phyloP scores from a whole-genome alignment of 2,797 vertebrate genomes.

The Erpetoichthys calabaricus region DNA sequence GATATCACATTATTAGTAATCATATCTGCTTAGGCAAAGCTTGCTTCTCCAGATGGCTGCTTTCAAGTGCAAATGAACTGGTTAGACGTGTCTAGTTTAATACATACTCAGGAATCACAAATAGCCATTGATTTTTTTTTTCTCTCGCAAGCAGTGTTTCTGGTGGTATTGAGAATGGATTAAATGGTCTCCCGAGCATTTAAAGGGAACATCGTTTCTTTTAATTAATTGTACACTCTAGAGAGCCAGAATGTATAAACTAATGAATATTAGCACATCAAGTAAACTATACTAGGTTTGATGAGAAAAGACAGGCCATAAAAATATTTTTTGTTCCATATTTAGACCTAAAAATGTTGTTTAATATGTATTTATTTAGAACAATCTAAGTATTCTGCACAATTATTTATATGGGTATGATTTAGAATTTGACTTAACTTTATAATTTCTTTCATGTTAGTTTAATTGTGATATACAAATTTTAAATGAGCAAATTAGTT shows the following conservation, averaged over 20 bases:
- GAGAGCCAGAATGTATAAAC: slow-evolving; percentile 79
- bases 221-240: slow-evolving; percentile 94
- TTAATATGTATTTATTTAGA: no score
- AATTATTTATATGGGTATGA: no score
- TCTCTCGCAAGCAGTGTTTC: slow-evolving; percentile 82
- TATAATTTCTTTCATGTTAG: no score
- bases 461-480: no score
- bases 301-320: slow-evolving; percentile 32
- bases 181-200: slow-evolving; percentile 98
- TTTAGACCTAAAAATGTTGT: no score
- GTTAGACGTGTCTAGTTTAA: slow-evolving; percentile 99
- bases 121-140: slow-evolving; percentile 94
- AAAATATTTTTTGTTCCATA: no score
- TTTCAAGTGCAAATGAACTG: slow-evolving; percentile 99
- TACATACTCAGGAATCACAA: slow-evolving; percentile 99
- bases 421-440: no score
- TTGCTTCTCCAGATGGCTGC: slow-evolving; percentile 99
- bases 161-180: slow-evolving; percentile 96
- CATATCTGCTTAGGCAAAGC: slow-evolving; percentile 99
- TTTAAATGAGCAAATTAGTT: no score
- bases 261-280: slow-evolving; percentile 68
- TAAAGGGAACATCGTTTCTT: slow-evolving; percentile 97
- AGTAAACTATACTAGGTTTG: slow-evolving; percentile 73
- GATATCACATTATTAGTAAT: slow-evolving; percentile 99
- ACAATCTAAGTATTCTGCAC: no score